Percentiles rank a stretch among this genome's conserved stretches.
These are phyloP conservation scores for Tricholaema leucomelas DNA, from an alignment of 2,113 vertebrate species.

Conservation along the genomic window DNA sequence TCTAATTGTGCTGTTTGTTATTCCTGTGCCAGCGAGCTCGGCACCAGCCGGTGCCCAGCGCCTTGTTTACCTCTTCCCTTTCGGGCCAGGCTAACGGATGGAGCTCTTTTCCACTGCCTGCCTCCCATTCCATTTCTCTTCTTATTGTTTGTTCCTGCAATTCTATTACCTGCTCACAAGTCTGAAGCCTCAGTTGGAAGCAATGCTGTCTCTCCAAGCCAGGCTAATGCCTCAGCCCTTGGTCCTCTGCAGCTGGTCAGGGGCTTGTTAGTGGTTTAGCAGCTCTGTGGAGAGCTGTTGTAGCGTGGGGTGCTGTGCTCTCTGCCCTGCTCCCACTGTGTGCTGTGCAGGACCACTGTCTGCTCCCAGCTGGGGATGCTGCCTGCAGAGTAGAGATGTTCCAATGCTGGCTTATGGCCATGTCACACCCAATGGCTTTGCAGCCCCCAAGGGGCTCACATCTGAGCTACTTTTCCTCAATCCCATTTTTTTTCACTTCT, in stretches of 20 bases:
- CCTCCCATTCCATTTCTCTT: constrained; percentile 65
- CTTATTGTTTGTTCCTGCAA: constrained; percentile 71
- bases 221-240: constrained; percentile 40
- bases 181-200: constrained; percentile 57
- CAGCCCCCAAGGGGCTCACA: neutral
- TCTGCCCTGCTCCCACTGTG: neutral
- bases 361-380: neutral
- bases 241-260: neutral
- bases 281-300: neutral
- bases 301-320: neutral
- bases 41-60: neutral
- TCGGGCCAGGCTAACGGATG: constrained; percentile 69
- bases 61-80: constrained; percentile 75
- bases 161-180: constrained; percentile 72
- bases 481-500: neutral
- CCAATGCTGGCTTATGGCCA: neutral
- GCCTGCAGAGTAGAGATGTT: neutral
- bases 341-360: neutral
- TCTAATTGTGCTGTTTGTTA: constrained; percentile 77
- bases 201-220: constrained; percentile 68
- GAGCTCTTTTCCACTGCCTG: constrained; percentile 54
- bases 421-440: fast-evolving
- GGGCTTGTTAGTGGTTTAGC: neutral
- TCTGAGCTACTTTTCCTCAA: neutral
- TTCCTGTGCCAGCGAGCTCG: neutral